A percentile compares a stretch with the other conserved stretches of the same genome.
Conservation (phyloP, 2,888 invertebrate species). For the Tryphoninae sp. region DNA sequence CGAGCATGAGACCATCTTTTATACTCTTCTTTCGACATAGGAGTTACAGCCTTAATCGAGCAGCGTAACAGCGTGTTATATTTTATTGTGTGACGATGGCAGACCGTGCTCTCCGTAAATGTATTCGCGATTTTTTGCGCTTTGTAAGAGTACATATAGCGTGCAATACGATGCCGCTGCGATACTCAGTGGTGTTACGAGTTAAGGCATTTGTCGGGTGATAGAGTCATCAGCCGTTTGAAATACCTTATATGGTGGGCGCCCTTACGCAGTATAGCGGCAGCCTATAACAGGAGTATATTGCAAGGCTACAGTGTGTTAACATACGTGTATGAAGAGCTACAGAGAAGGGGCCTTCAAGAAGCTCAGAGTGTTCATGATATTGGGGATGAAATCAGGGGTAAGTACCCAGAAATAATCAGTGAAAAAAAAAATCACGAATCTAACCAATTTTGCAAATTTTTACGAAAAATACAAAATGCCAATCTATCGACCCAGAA, state of each 20-base stretch:
- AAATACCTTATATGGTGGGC: constrained; percentile 33
- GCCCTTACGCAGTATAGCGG: constrained; percentile 24
- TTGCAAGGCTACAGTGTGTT: background rate
- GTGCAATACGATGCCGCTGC: constrained; percentile 8
- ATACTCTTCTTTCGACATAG: no score
- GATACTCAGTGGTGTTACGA: constrained; percentile 14
- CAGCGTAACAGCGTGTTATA: no score
- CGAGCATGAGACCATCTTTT: no score
- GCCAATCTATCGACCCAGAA: no score
- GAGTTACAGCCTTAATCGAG: no score
- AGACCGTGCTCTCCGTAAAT: constrained; percentile 1
- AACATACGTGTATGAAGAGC: background rate
- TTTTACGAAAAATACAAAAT: background rate
- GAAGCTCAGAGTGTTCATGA: background rate
- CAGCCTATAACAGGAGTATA: constrained; percentile 26
- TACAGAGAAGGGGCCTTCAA: background rate
- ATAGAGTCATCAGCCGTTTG: background rate
- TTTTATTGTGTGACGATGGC: background rate
- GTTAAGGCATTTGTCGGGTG: constrained; percentile 17
- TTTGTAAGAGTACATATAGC: constrained; percentile 1
- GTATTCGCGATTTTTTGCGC: constrained; percentile 15
- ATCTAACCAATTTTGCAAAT: background rate
- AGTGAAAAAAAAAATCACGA: no score
- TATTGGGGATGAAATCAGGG: background rate
- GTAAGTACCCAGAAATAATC: no score